A percentile compares a stretch with the other conserved stretches of the same genome.
phyloP scores from a whole-genome alignment of 2,113 vertebrate genomes.

The Vulpes lagopus region DNA sequence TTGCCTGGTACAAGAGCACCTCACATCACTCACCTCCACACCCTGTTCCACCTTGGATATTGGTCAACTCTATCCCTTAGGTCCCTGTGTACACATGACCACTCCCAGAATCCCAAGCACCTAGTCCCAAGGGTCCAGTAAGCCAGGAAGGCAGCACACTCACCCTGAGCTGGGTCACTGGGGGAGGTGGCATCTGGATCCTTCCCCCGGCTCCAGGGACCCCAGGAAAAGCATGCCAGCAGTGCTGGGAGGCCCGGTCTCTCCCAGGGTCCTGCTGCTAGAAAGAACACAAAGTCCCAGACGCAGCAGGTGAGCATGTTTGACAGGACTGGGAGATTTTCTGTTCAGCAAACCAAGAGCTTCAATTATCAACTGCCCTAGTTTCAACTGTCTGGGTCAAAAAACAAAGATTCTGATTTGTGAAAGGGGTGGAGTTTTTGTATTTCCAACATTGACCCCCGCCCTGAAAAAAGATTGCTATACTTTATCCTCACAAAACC shows the following conservation, averaged over 20 bases:
- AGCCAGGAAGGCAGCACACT: neutral
- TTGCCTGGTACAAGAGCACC: neutral
- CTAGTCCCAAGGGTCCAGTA: neutral
- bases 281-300: constrained; percentile 56
- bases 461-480: neutral
- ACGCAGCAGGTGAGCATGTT: neutral
- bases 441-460: neutral
- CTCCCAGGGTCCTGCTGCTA: constrained; percentile 56
- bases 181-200: neutral
- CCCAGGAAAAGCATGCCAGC: constrained; percentile 78
- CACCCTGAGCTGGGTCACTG: constrained; percentile 65
- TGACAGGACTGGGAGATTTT: neutral
- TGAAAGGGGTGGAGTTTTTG: neutral
- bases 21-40: neutral
- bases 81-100: neutral
- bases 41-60: neutral
- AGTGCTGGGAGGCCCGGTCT: constrained; percentile 49
- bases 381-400: neutral
- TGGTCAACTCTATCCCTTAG: neutral
- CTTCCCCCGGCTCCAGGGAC: constrained; percentile 71
- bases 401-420: neutral
- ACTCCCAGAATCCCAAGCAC: neutral
- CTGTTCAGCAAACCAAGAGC: neutral
- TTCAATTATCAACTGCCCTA: neutral
- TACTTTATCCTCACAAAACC: neutral